Base-by-base conservation (phyloP, 2,113 vertebrate genomes). In the Promerops cafer region DNA sequence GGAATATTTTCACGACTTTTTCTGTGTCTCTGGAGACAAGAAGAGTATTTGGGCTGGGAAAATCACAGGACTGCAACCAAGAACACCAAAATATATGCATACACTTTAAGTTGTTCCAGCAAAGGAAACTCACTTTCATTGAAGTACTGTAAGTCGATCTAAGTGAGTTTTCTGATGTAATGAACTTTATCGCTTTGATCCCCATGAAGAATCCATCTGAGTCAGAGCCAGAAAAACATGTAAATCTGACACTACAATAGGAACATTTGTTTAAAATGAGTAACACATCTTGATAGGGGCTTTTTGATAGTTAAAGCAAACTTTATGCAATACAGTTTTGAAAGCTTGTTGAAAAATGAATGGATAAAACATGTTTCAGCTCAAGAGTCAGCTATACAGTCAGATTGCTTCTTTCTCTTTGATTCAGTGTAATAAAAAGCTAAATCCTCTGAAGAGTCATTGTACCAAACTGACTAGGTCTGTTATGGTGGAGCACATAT, bases 201-300 rank as follows among this genome's bases (percentile, higher is more conserved):
- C 79, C 64, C 88, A n/a, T 90, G 93, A 96, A 96, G 90, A 94
- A 95, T 90, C 75, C 61, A 79, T 89, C 89, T 54, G 54, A 92
- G 44, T 75, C n/a, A 90, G 61, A 88, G 93, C 56, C 93, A 96
- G 88, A 92, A 92, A 92, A 93, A 70, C 90, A 90, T 90, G 94
- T 94, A 93, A 94, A 96, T 90, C 90, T 92, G 53, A 89, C 64
- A 71, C 92, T 96, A 86, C 90, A 71, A 83, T 78, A 82, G 61
- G 65, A 95, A 93, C 90, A 94, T 94, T 97, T 96, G 92, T 94
- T 94, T 96, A 81, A 96, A 95, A 93, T 89, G 75, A 94, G 76
- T 86, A 95, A 95, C 83, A 91, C 63, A 92, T 96, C 95, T 90
- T 80, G 52, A 83, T 81, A 68, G 53, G 7, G 7, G 1, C 22